Base-by-base conservation (phyloP, 2,113 vertebrate genomes). In the Camelus dromedarius region DNA sequence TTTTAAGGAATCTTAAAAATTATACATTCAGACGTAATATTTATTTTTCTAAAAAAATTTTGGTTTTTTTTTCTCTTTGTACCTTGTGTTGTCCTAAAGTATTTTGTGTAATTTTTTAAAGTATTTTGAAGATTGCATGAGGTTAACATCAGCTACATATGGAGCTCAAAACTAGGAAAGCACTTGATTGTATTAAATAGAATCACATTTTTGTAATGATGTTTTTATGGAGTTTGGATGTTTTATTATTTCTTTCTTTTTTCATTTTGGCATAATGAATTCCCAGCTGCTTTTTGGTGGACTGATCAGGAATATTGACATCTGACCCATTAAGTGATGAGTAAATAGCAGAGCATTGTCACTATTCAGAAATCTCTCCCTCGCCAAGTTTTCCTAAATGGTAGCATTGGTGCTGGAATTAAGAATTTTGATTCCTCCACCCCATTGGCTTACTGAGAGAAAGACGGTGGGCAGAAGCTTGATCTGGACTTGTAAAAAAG, bases 171-270 rank as follows among this genome's bases (percentile, higher is more conserved):
- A 32, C n/a, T 70, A 32, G 72, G 67, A 72, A 70, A 93, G 19
- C 20, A 93, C 8, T 88, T 60, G 38, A 14, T 52, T 2, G 9
- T 52, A 26, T 8, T 69, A 48, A 73, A 76, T 38, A 83, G 69
- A 85, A 56, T n/a, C 5, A 4, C 32, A 26, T 87, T 80, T 94
- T 30, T 46, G 7, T 73, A 58, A 56, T 1, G 82, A 20, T 26
- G n/a, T 52, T 64, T 96, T 96, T 76, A 35, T 64, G 28, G n/a
- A 73, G 69, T 94, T 67, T 72, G 42, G 3, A 83, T 79, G 42
- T 52, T 90, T 77, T 58, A 58, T 58, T 58, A 20, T 1, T 75
- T 70, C 6, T 14, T 73, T 82, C 46, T 12, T 48, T 26, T 42
- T 91, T 60, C n/a, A 38, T n/a, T 77, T 87, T 88, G n/a, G 11